Base-by-base conservation (phyloP, 2,888 invertebrate genomes). In the Eutolmus rufibarbis region DNA sequence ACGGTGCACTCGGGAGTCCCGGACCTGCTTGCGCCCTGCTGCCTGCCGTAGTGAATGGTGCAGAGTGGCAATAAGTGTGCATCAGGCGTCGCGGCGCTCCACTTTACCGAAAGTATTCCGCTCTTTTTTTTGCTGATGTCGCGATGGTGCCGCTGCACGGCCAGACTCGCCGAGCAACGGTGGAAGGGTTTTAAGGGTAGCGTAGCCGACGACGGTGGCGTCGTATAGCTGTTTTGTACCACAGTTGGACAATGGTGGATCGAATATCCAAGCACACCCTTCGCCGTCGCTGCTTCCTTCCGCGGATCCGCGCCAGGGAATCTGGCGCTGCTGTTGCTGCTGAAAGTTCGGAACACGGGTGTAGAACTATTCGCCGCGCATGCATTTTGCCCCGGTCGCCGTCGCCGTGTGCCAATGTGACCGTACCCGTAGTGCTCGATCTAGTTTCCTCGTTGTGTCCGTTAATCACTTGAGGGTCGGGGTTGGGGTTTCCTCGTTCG, bases 391-490 rank as follows among this genome's bases (percentile, higher is more conserved):
- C 66, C 66, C 2, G 23, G 23, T 12, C 56, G 16, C 19, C 56
- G 56, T 7, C 56, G 23, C 66, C 66, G 28, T 19, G 19, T 51
- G 51, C 66, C 66, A 66, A 66, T 66, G 66, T 66, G 9, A 12
- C 66, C 66, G 66, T 28, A 28, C n/a, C 51, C 81, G 28, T 81
- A 28, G 56, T 81, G 19, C 56, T 51, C 81, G 81, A 56, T 81
- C 81, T 56, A 81, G 81, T 81, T 81, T 81, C 81, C 81, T 56
- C 51, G 34, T 23, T 81, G 81, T 81, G 81, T 81, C 81, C 81
- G 56, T 81, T 81, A 81, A 81, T 81, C 81, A 81, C 81, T 81
- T 81, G 81, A 81, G 81, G 81, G 81, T 81, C 81, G 81, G 81
- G 81, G 81, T 81, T 81, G 81, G 81, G 56, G 81, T 81, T 81